Base-by-base conservation (phyloP, 2,797 vertebrate genomes). In the Salarias fasciatus region DNA sequence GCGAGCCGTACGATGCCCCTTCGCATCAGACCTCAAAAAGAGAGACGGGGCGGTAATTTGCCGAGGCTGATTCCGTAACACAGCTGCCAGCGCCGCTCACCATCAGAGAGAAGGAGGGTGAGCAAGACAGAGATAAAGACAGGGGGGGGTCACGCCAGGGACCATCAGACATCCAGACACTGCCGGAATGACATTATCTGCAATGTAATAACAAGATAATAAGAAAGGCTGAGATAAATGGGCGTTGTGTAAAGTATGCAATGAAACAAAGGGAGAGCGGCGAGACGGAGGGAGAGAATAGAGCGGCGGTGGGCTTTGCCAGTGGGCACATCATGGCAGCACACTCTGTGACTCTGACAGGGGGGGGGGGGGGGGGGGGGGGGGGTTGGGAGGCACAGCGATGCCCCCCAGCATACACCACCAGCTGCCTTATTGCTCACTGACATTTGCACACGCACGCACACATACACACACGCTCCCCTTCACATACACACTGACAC, bases 271-370 rank as follows among this genome's bases (percentile, higher is more conserved):
- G 70, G 59, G 63, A 73, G 75, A 53, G 18, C 70, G 71, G 72
- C 71, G 65, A 81, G 86, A 89, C 75, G 53, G 77, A 69, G 78
- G 35, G 57, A 71, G 75, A 84, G 78, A 82, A 69, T 36, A 64
- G 79, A 66, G 63, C 64, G 79, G 75, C 50, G 71, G 60, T 66
- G 55, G 82, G 85, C 69, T 79, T 82, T 79, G 87, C 85, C 84
- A 88, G 80, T 84, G 89, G 92, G 92, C 92, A 93, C 91, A 92
- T 93, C 93, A 93, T 88, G 88, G 83, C 85, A 83, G 76, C 80
- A 86, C 88, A 88, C 89, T 90, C 86, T 92, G 86, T 91, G 85
- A 90, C 87, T 90, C 75, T 93, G 91, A 94, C 93, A 93, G 75
- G 85, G 77, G 48, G 72, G 36, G 79, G 80, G 83, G 66, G 78